Conservation (phyloP, 92 coral and sea anemone species). For the Hydrozoanthus gracilis region DNA sequence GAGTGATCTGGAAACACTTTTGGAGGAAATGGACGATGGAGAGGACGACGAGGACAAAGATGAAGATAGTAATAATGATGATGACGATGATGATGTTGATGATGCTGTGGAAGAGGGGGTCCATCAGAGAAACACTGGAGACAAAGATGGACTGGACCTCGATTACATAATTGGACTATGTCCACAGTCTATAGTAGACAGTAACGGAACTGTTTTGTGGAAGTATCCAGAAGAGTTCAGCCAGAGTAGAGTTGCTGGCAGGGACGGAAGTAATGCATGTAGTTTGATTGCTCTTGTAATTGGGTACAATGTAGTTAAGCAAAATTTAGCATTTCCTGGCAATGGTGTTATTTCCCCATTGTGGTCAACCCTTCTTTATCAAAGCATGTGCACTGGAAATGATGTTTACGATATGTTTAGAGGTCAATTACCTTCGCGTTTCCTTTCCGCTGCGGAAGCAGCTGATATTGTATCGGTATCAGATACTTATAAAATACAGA, state of each 20-base stretch:
- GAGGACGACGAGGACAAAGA: conserved; percentile 26
- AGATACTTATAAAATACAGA: neutral
- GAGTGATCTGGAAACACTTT: neutral
- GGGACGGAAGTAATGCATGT: conserved; percentile 49
- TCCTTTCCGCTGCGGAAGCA: conserved; percentile 47
- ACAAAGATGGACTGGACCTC: neutral
- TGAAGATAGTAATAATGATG: conserved; percentile 7
- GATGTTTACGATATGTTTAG: conserved; percentile 28
- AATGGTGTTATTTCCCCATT: neutral
- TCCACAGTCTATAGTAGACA: neutral
- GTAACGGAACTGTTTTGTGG: conserved; percentile 11
- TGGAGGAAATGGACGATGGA: conserved; percentile 6
- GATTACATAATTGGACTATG: neutral
- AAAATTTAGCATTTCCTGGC: conserved; percentile 1
- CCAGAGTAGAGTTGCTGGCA: conserved; percentile 30
- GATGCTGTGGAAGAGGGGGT: conserved; percentile 33
- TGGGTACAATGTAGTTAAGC: neutral
- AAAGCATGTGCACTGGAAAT: conserved; percentile 40
- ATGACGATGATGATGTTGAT: neutral
- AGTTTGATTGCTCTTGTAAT: conserved; percentile 31
- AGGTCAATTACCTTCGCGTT: conserved; percentile 19
- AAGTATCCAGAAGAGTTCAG: conserved; percentile 23
- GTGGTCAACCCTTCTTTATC: conserved; percentile 36
- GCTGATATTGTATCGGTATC: conserved; percentile 33
- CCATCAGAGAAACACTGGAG: neutral